Conservation (phyloP, 2,797 vertebrate species). For the Scarus forsteni region DNA sequence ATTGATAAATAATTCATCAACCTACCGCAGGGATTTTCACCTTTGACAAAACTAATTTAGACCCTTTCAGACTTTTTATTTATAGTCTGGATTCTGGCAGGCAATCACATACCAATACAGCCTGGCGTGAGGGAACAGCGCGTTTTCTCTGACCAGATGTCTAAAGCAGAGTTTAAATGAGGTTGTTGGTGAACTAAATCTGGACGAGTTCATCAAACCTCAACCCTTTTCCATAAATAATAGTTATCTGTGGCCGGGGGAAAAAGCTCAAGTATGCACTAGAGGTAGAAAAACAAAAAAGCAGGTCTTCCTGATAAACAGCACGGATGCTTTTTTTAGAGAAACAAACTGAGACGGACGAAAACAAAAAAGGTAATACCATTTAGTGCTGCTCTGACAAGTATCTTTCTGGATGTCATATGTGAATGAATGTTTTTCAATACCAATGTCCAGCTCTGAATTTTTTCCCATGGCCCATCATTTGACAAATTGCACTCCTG, state of each 20-base stretch:
- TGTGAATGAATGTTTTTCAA: too few species aligned
- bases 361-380: too few species aligned
- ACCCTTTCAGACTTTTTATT: conserved; percentile 22
- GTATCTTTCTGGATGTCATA: too few species aligned
- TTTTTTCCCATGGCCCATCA: too few species aligned
- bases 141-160: conserved; percentile 29
- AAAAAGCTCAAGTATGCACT: conserved; percentile 24
- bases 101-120: conserved; percentile 12
- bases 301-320: neutral
- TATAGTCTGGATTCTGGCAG: conserved; percentile 14
- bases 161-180: conserved; percentile 45
- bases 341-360: too few species aligned
- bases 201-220: conserved; percentile 27
- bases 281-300: conserved; percentile 39
- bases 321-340: too few species aligned
- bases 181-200: conserved; percentile 47
- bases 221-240: conserved; percentile 48
- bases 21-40: conserved; percentile 31
- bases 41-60: conserved; percentile 40
- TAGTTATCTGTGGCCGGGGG: conserved; percentile 15
- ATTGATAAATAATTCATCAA: conserved; percentile 44
- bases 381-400: too few species aligned
- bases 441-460: too few species aligned
- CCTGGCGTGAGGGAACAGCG: conserved; percentile 23
- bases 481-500: too few species aligned